Conservation (phyloP, 2,113 vertebrate genomes). For the Bothrops jararaca region DNA sequence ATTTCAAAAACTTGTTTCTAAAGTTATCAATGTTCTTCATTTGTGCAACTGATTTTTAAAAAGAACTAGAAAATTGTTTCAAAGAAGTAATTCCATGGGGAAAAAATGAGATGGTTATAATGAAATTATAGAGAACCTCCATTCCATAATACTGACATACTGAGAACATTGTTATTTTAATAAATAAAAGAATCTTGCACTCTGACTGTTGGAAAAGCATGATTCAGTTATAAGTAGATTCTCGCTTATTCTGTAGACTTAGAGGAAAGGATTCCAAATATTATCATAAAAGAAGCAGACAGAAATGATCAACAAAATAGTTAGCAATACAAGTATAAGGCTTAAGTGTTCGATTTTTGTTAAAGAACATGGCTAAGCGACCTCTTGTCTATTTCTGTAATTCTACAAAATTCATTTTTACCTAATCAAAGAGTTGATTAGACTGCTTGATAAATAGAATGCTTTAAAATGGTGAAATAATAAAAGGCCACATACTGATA, state of each 20-base stretch:
- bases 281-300: neutral
- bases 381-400: neutral
- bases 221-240: neutral
- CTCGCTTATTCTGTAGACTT: neutral
- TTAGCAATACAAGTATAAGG: slow-evolving; percentile 22
- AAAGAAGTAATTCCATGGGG: neutral
- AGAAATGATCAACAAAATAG: neutral
- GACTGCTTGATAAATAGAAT: slow-evolving; percentile 50
- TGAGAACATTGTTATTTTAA: neutral
- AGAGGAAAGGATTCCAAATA: neutral
- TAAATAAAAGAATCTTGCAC: neutral
- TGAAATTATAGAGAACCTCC: neutral
- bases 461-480: slow-evolving; percentile 37
- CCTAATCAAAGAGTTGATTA: slow-evolving; percentile 48
- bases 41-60: neutral
- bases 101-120: neutral
- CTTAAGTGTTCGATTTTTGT: slow-evolving; percentile 12
- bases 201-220: neutral
- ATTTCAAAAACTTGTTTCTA: too few species aligned
- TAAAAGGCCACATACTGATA: slow-evolving; percentile 43
- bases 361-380: neutral
- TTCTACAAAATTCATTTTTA: slow-evolving; percentile 40
- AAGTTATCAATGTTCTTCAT: neutral
- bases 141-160: neutral
- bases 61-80: neutral